Conservation (phyloP, 2,888 invertebrate genomes). For the Agelastica alni region DNA sequence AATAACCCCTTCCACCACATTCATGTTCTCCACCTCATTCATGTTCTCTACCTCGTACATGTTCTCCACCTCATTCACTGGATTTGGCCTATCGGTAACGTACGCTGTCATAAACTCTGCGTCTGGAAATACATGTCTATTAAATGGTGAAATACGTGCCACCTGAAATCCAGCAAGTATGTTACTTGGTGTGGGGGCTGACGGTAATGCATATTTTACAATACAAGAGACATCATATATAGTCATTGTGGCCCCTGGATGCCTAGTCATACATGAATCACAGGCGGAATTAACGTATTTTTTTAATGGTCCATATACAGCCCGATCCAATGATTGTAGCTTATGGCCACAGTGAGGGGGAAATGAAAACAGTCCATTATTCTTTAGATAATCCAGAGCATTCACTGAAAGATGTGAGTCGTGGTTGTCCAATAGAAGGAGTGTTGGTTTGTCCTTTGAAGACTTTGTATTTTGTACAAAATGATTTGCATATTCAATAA, state of each 20-base stretch:
- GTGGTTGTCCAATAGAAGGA: too few relatives aligned
- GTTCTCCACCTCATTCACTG: too few relatives aligned
- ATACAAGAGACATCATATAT: not conserved
- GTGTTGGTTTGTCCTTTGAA: too few relatives aligned
- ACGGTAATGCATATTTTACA: not conserved
- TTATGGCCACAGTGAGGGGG: not conserved
- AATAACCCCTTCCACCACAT: not conserved
- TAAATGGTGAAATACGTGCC: not conserved
- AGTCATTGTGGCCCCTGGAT: not conserved
- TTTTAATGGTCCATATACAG: not conserved
- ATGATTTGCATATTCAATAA: too few relatives aligned
- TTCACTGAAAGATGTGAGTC: too few relatives aligned
- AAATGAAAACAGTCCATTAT: too few relatives aligned
- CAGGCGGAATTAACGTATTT: not conserved
- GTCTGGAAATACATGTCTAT: not conserved
- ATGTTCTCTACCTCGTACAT: not conserved
- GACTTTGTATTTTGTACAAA: too few relatives aligned
- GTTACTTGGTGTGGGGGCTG: not conserved
- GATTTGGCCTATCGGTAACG: not conserved
- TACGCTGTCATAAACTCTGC: not conserved
- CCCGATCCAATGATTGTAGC: not conserved
- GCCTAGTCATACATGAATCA: not conserved
- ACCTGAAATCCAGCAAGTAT: not conserved
- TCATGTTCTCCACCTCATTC: not conserved
- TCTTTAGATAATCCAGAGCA: too few relatives aligned